phyloP scores from a whole-genome alignment of 2,113 vertebrate species.

The Geococcyx californianus region DNA sequence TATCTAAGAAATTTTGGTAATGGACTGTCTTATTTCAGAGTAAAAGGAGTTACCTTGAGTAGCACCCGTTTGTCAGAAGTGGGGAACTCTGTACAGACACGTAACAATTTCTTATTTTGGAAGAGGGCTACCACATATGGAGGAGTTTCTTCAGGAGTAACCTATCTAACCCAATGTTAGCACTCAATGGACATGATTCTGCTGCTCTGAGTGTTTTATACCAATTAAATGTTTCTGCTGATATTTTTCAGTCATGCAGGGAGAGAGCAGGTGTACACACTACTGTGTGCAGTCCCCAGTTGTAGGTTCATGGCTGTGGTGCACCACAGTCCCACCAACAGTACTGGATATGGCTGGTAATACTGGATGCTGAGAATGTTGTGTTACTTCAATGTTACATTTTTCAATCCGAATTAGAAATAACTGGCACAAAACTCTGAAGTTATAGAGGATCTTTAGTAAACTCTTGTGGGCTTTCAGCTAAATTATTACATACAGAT shows the following conservation, averaged over 20 bases:
- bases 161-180: background rate
- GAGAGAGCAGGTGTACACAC: background rate
- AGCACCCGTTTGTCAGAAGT: background rate
- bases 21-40: background rate
- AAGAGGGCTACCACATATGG: background rate
- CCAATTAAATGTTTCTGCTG: background rate
- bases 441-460: background rate
- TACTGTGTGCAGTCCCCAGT: background rate
- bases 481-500: background rate
- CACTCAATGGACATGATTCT: background rate
- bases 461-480: background rate
- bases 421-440: background rate
- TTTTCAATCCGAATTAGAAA: fast-evolving
- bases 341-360: background rate
- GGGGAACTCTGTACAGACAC: background rate
- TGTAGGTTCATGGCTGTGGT: background rate
- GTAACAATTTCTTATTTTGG: background rate
- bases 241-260: background rate
- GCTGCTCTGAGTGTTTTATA: background rate
- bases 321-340: background rate
- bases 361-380: background rate
- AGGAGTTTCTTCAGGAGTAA: background rate
- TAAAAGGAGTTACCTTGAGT: background rate
- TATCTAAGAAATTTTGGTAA: background rate
- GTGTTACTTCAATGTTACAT: background rate